phyloP scores from a whole-genome alignment of 2,113 vertebrate species.

The Phalacrocorax carbo region DNA sequence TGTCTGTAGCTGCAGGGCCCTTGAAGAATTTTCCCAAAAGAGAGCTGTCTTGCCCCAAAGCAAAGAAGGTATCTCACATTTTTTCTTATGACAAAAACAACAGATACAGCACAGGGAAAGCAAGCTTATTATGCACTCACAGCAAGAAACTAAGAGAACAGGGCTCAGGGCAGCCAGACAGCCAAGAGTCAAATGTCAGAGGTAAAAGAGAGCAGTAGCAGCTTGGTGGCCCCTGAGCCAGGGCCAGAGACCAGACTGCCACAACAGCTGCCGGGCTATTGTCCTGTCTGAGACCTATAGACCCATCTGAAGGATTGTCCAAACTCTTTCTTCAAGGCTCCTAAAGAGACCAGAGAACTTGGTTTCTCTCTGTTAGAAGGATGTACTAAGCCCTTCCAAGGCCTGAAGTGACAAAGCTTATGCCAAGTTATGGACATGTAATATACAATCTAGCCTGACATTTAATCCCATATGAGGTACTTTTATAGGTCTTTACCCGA shows the following conservation, averaged over 20 bases:
- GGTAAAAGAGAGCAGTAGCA: neutral
- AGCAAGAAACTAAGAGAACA: neutral
- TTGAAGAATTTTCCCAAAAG: neutral
- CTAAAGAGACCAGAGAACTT: neutral
- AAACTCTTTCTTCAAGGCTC: neutral
- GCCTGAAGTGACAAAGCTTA: neutral
- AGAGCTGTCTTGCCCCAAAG: neutral
- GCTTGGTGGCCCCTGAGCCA: neutral
- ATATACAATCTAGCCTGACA: neutral
- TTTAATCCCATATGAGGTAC: neutral
- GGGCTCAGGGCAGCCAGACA: neutral
- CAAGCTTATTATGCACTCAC: neutral
- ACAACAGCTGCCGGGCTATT: neutral
- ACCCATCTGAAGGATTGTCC: neutral
- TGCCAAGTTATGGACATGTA: neutral
- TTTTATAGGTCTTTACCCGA: accelerated
- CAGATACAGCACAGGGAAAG: neutral
- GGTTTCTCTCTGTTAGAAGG: neutral
- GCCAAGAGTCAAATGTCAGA: neutral
- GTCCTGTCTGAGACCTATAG: neutral
- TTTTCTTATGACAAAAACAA: neutral
- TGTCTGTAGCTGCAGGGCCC: neutral
- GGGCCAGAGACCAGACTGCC: neutral
- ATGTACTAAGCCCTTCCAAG: neutral
- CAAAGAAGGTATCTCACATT: neutral